Evolutionary conservation across 2,113 vertebrate species (phyloP), one percentile per base, ranked within the genome.

Genomic region (Carlito syrichta): DNA sequence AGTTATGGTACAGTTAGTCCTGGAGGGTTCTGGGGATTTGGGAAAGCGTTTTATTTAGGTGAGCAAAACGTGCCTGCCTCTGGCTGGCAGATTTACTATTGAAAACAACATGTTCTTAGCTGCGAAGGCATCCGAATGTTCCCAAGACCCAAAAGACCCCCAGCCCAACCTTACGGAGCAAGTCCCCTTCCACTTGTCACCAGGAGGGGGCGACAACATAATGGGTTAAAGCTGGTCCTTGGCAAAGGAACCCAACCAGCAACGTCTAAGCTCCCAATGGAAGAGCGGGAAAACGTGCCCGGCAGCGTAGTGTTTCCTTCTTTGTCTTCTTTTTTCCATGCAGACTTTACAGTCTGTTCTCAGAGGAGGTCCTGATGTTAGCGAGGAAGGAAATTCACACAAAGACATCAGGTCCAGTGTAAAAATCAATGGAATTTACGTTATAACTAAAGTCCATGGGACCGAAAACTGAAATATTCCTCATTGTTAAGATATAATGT

Each of bases 161-260:
- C 6, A 13, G 19, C 48, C 10, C 45, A 8, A 35, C 30, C 20
- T 88, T 32, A 22, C 23, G n/a, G 62, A 97, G 27, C 19, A 43
- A 74, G 30, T 69, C 40, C 12, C 19, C 52, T 52, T 86, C 50
- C n/a, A 17, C 23, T 69, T 84, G 40, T 66, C 50, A 86, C 97
- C 97, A 96, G 73, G 62, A 96, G 97, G 71, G 85, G 98, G 93
- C 78, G 40, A 91, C 94, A 96, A 66, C 66, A 60, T 1, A 2
- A 83, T 9, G 27, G 45, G 12, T 35, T 87, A 63, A 58, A 78
- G 30, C 60, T 48, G 50, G 56, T 48, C 56, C 38, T 45, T 60
- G 45, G 38, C 1, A 20, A 43, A 82, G 45, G 63, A 73, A 78
- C 14, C 43, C 45, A 69, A 16, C 40, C 77, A 43, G 74, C 92